Evolutionary conservation across 2,113 vertebrate species (phyloP), one percentile per base, ranked within the genome.

Genomic region (Oceanites oceanicus): DNA sequence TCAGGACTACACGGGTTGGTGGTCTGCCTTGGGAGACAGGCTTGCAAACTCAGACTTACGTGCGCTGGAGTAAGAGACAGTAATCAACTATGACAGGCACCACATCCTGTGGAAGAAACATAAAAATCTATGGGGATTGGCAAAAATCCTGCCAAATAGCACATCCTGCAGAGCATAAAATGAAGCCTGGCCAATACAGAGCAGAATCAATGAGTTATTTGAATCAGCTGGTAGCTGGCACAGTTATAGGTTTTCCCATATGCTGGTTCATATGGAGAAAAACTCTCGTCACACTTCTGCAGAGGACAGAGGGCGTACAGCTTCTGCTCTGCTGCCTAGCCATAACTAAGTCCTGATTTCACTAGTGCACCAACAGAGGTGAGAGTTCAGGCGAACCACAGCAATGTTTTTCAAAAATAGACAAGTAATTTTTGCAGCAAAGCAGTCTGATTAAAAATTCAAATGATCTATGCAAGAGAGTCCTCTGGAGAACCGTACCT

Each of bases 11-110:
- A 26, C 2, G 38, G 19, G 45, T 3, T 29, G 45, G 21, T 53
- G 79, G 29, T 30, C 10, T 52, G 52, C 25, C 47, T 59, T 42
- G 42, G 55, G 58, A 70, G 15, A 59, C 15, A 49, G 44, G 32
- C 21, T 77, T 52, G 45, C 36, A 36, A 38, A 47, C 13, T 91
- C 65, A 96, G 68, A 98, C 99, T 99, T 97, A 99, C 99, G 92
- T 98, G 95, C 98, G 98, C 94, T 99, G 99, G 16, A 99, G 98
- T 73, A 99, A 97, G 58, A 99, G 98, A 88, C 99, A 99, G 96
- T 99, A 99, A 97, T 99, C 99, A 76, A 99, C 99, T 52, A 99
- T 98, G 96, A 99, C 97, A 47, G 99, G 99, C 92, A 99, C 98
- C 96, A 98, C 97, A 9, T 99, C 99, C 99, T 99, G 92, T 2